Conservation (phyloP, 2,113 vertebrate species). For the Megaleporinus macrocephalus region DNA sequence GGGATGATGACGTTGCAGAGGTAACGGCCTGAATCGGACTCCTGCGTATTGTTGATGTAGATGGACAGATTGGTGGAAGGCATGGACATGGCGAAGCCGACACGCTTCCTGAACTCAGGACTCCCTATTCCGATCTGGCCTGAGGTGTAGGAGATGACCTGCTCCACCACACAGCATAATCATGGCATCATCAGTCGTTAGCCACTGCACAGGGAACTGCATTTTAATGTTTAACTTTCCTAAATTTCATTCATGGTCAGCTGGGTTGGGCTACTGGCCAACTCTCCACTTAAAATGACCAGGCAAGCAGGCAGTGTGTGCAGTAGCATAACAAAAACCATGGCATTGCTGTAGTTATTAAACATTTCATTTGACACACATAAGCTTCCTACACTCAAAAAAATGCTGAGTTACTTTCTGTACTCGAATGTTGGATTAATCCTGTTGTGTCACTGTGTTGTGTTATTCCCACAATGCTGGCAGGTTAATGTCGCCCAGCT, state of each 20-base stretch:
- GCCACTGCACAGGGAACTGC: background rate
- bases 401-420: too few species aligned
- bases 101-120: constrained; percentile 70
- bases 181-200: background rate
- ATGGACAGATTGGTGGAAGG: constrained; percentile 84
- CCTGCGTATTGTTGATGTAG: constrained; percentile 82
- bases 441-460: too few species aligned
- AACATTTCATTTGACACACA: background rate
- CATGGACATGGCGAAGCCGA: constrained; percentile 79
- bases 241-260: background rate
- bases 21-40: constrained; percentile 85
- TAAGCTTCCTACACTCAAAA: background rate
- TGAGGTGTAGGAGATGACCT: constrained; percentile 83
- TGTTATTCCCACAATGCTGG: too few species aligned
- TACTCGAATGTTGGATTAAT: too few species aligned
- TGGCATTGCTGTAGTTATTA: background rate
- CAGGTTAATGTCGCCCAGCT: too few species aligned
- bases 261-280: background rate
- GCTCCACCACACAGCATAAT: background rate
- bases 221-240: background rate
- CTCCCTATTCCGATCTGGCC: constrained; percentile 72
- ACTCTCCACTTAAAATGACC: background rate
- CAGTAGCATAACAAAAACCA: background rate
- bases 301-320: background rate
- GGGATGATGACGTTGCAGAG: constrained; percentile 82